Base-by-base conservation (phyloP, 2,797 vertebrate species). In the Macropus fuliginosus region DNA sequence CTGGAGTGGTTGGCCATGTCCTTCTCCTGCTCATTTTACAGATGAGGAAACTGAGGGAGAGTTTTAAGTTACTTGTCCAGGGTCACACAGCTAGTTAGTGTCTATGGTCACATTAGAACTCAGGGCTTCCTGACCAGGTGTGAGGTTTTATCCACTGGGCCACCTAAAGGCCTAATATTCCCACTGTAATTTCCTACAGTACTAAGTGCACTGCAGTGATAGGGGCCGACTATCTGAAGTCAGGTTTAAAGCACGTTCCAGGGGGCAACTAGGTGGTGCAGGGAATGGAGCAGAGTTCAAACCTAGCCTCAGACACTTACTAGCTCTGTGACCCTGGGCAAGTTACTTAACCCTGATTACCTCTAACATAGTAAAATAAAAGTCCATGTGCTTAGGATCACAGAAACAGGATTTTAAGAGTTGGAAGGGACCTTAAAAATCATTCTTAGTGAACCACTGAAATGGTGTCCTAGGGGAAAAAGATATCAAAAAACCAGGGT, bases 401-500 rank as follows among this genome's bases (percentile, higher is more conserved):
- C 16, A 81, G 66, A 81, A 81, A 24, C n/a, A 81, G n/a, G n/a
- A 81, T 46, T 81, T 81, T 81, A 81, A 24, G n/a, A 81, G n/a
- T 10, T 81, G n/a, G n/a, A 81, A 62, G 31, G 31, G 13, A 34
- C 59, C 59, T 16, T 62, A 34, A 13, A 34, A 34, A 81, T 46
- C 66, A 46, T 40, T 81, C 66, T 40, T 46, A 81, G 18, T 40
- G 16, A 81, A 81, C 14, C 62, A 74, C 6, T n/a, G n/a, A 74
- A 74, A 74, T 74, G 62, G 14, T 74, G 34, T 74, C 12, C 34
- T 74, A 5, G 62, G 34, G 34, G 92, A 29, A 29, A 87, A 94
- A 54, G 92, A 95, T 94, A 92, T 40, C 91, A 91, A 97, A 97
- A 62, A 96, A 91, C 11, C 50, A 91, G 56, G 55, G 8, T 55